A percentile compares a stretch with the other conserved stretches of the same genome.
These are phyloP conservation scores for Antennarius maculatus DNA, from an alignment of 2,797 vertebrate species.

Conservation along the genomic window DNA sequence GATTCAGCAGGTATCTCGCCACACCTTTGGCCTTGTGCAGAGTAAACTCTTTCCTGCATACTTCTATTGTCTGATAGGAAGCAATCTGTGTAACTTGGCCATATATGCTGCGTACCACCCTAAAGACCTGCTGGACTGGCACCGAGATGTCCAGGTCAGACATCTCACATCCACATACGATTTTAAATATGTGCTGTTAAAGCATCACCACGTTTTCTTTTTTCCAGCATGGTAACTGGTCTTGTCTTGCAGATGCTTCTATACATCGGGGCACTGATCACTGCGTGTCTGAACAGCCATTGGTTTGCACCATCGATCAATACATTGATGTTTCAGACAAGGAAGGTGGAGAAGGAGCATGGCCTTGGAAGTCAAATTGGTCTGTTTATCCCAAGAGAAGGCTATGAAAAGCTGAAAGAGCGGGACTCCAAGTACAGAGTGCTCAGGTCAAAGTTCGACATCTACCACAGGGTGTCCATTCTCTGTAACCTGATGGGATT, in stretches of 20 bases:
- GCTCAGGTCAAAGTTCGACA: constrained; percentile 77
- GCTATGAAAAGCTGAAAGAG: constrained; percentile 83
- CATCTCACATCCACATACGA: neutral
- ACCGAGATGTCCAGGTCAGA: constrained; percentile 84
- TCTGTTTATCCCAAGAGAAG: constrained; percentile 74
- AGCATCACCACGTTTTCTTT: neutral
- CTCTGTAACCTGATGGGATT: constrained; percentile 86
- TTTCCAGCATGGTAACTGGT: neutral
- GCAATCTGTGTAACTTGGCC: constrained; percentile 81
- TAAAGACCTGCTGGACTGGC: constrained; percentile 82
- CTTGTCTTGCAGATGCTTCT: constrained; percentile 79
- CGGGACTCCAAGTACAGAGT: constrained; percentile 87
- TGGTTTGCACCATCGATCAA: constrained; percentile 84
- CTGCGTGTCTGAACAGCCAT: constrained; percentile 79
- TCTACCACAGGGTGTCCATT: constrained; percentile 85
- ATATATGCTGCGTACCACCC: constrained; percentile 83
- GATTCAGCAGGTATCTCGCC: constrained; percentile 78
- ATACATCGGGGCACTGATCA: constrained; percentile 78
- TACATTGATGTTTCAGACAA: constrained; percentile 81
- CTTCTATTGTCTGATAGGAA: constrained; percentile 82
- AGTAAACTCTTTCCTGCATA: constrained; percentile 90
- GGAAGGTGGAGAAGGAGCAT: constrained; percentile 85
- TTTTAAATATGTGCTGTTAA: neutral
- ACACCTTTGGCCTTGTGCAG: constrained; percentile 90
- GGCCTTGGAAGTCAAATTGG: constrained; percentile 84